Percentiles rank a stretch among this genome's conserved stretches.
Conservation (phyloP, 2,113 vertebrate species). For the Noturus placidus region DNA sequence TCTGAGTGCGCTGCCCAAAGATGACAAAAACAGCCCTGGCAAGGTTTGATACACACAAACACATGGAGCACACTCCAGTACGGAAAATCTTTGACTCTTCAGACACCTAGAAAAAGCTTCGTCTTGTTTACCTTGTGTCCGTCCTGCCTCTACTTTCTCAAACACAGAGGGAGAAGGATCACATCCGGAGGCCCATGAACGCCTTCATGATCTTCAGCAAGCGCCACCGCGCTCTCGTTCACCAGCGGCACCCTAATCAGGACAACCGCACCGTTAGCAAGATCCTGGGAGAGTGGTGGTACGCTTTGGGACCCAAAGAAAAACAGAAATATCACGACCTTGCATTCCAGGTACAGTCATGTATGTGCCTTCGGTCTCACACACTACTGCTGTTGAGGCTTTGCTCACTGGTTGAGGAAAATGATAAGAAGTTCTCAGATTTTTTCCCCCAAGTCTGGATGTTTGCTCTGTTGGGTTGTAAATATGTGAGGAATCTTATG, state of each 20-base stretch:
- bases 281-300: constrained; percentile 96
- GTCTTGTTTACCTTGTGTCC: too few species aligned
- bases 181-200: constrained; percentile 92
- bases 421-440: not conserved
- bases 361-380: not conserved
- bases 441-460: not conserved
- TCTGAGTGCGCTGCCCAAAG: constrained; percentile 89
- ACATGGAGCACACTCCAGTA: not conserved
- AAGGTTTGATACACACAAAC: constrained; percentile 36
- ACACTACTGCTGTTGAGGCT: not conserved
- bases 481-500: not conserved
- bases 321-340: constrained; percentile 94
- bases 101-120: not conserved
- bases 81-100: not conserved
- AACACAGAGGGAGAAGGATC: constrained; percentile 86
- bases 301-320: constrained; percentile 87
- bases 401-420: not conserved
- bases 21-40: constrained; percentile 79
- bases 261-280: constrained; percentile 94
- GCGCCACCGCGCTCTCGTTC: constrained; percentile 87
- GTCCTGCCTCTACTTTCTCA: not conserved
- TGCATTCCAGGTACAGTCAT: constrained; percentile 84
- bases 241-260: constrained; percentile 92
- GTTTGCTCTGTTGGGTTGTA: not conserved
- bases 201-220: constrained; percentile 97